Evolutionary conservation across 1,140 invertebrate species (phyloP), one percentile per base, ranked within the genome.

Genomic region (Geopemphigus sp.): DNA sequence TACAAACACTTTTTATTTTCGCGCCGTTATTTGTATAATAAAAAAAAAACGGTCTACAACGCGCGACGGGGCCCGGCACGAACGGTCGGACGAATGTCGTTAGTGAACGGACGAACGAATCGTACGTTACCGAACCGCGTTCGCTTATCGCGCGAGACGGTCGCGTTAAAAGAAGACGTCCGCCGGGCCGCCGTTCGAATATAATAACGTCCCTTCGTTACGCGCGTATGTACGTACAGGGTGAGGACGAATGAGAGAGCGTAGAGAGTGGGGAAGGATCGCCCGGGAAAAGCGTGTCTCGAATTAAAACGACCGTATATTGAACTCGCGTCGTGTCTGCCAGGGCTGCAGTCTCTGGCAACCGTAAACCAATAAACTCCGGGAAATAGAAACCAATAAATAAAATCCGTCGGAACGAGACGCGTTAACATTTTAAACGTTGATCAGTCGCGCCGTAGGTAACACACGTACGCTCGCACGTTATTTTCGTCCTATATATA

Each of bases 101-200:
- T 53, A 70, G 53, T 53, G 29, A 47, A 70, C 45, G 66, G 53
- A 70, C 53, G 53, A 70, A 70, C 66, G 53, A 53, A 70, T 70
- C 66, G 66, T 68, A 68, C 19, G 24, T 68, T 53, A 53, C 15
- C 39, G 64, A 68, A 68, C 39, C 47, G 22, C 64, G n/a, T 47
- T 47, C 14, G 8, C 61, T 64, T n/a, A 64, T 64, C 61, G 22
- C 22, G 17, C 26, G 12, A 29, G 32, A 64, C n/a, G 26, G 32
- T 14, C 8, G 15, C 57, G 0, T 45, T 45, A 45, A 4, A 24
- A 64, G 29, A 66, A n/a, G 63, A 66, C 63, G n/a, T 47, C 47
- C 39, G n/a, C n/a, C 39, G n/a, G 47, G 47, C 24, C 15, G 39
- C n/a, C 10, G 29, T 47, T 32, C 14, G 11, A 24, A 47, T 68